Evolutionary conservation across 2,113 vertebrate genomes (phyloP), one percentile per base, ranked within the genome.

Genomic region (Ramphastos sulfuratus): DNA sequence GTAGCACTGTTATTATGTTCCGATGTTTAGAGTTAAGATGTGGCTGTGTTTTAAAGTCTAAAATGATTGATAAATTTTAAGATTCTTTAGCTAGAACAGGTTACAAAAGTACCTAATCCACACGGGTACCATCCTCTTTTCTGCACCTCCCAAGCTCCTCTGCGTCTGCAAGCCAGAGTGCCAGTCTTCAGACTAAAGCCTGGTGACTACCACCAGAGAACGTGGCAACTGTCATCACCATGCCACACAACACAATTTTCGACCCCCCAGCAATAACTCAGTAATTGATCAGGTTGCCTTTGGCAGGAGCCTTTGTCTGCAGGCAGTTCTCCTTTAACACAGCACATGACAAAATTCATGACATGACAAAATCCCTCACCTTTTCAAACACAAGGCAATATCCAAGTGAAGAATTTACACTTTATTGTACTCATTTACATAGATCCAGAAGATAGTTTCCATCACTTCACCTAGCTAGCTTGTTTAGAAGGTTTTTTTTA

Each of bases 351-450:
- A 69, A 72, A 75, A 2, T 4, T 5, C 4, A 39, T 28, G 35
- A 69, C 25, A 59, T 19, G 1, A 66, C 2, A 0, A 12, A 59
- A 20, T 55, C 33, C 4, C 33, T 59, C 33, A 73, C 4, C 25
- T 56, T 82, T 80, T 85, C 33, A 83, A 73, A 56, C 37, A 91
- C 8, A 70, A 8, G 10, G 14, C 39, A 89, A 44, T 39, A 92
- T 31, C 28, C 50, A 31, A 65, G 52, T 78, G 76, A 79, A 82
- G 85, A 82, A 89, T 63, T 97, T 94, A 94, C 58, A 96, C 91
- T 98, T 98, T 98, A 98, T 98, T 98, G 44, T 88, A 93, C 15
- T 97, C 91, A 92, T 95, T 94, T 95, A 96, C 87, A 87, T 17
- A 95, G 94, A 94, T 61, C 71, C 92, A 91, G 88, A 92, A 46